phyloP scores from a whole-genome alignment of 2,888 invertebrate genomes.

The Eilema sororculum region DNA sequence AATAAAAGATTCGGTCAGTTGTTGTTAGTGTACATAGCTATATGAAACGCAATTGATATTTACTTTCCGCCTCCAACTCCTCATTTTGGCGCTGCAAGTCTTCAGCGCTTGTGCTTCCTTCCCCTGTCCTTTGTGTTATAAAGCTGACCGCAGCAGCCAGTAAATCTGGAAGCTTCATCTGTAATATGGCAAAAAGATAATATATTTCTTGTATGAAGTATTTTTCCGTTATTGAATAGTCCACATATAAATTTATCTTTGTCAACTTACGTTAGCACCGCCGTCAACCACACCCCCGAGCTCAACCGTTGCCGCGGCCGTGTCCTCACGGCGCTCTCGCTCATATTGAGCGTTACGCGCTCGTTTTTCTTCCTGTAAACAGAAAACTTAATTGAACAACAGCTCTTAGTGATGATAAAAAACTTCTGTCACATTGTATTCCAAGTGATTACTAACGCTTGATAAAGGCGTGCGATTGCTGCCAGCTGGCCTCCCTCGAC shows the following conservation, averaged over 20 bases:
- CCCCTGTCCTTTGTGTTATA: not conserved
- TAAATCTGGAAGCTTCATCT: not conserved
- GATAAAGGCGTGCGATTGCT: conserved; percentile 61
- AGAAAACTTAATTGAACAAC: too few species aligned
- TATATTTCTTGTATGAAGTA: not conserved
- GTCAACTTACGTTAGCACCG: conserved; percentile 51
- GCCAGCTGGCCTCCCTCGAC: conserved; percentile 63
- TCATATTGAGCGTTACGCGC: too few species aligned
- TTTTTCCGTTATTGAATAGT: not conserved
- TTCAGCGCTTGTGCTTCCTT: not conserved
- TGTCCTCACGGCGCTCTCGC: too few species aligned
- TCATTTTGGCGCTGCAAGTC: not conserved
- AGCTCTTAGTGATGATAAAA: too few species aligned
- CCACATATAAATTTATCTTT: not conserved
- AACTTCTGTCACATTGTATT: too few species aligned
- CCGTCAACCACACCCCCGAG: conserved; percentile 20
- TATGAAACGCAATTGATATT: not conserved
- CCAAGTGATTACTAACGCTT: conserved; percentile 47
- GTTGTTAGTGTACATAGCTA: too few species aligned
- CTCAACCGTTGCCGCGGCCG: too few species aligned
- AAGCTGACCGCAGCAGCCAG: not conserved
- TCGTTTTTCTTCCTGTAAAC: too few species aligned
- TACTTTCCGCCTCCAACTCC: not conserved
- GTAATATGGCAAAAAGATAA: not conserved
- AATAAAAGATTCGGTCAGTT: not conserved